phyloP scores from a whole-genome alignment of 2,113 vertebrate genomes.

The Protobothrops flavoviridis region DNA sequence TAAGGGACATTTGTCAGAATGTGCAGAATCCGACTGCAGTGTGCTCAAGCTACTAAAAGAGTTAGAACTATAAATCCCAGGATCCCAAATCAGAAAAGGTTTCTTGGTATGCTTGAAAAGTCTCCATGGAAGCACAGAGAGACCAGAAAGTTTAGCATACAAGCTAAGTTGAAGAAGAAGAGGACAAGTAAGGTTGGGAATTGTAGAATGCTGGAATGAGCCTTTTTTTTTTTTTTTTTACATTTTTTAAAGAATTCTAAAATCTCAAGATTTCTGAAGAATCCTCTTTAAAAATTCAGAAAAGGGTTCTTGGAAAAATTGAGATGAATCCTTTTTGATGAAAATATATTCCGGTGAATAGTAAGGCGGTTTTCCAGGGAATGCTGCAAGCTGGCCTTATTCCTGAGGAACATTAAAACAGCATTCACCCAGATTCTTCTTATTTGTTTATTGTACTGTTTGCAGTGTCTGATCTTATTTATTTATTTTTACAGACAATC shows the following conservation, averaged over 20 bases:
- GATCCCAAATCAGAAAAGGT: not conserved
- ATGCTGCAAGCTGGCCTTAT: not conserved
- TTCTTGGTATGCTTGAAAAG: not conserved
- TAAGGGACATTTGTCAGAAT: not conserved
- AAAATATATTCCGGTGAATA: not conserved
- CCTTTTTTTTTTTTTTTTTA: not conserved
- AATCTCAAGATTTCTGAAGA: not conserved
- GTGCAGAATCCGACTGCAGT: not conserved
- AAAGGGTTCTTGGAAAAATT: not conserved
- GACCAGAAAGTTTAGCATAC: not conserved
- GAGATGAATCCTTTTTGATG: not conserved
- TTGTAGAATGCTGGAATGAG: not conserved
- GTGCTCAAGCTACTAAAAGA: not conserved
- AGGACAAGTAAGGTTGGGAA: no score
- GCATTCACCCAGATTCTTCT: not conserved
- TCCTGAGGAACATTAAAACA: not conserved
- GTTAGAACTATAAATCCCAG: not conserved
- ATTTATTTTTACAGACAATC: slow-evolving; percentile 4
- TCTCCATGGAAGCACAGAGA: not conserved
- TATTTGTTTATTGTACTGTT: slow-evolving; percentile 2
- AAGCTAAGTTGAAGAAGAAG: not conserved
- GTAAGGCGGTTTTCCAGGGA: not conserved
- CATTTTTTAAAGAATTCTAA: not conserved
- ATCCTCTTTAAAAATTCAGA: not conserved
- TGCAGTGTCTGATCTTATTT: not conserved